phyloP scores from a whole-genome alignment of 1,140 invertebrate genomes.

The Pristionchus pacificus region DNA sequence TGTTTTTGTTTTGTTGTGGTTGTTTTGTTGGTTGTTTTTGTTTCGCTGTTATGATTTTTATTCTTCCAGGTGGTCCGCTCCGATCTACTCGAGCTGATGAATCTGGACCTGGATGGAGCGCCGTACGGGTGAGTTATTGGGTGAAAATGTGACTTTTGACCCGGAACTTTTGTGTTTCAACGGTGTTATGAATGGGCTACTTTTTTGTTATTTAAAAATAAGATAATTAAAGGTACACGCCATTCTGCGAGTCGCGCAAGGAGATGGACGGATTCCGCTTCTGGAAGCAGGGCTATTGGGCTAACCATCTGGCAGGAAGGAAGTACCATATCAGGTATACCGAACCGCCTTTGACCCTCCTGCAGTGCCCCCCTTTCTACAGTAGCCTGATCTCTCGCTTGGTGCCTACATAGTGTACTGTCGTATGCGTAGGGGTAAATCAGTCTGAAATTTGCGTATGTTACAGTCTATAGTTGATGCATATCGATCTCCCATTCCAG shows the following conservation, averaged over 20 bases:
- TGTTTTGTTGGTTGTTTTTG: no score
- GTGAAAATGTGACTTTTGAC: no score
- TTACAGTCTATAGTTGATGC: no score
- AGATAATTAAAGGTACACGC: conserved; percentile 70
- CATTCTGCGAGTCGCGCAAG: conserved; percentile 92
- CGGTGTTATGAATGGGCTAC: background rate
- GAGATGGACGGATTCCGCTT: conserved; percentile 99
- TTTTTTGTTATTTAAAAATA: conserved; percentile 8
- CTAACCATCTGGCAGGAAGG: conserved; percentile 85
- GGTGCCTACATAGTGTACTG: no score
- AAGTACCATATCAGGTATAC: conserved; percentile 88
- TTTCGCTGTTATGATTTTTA: no score
- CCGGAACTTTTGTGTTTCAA: background rate
- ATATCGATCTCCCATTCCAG: no score
- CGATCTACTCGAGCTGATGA: conserved; percentile 89
- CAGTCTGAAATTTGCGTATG: no score
- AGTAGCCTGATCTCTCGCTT: no score
- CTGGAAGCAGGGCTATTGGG: conserved; percentile 99
- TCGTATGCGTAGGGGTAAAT: no score
- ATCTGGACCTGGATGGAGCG: conserved; percentile 90
- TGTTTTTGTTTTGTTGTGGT: background rate
- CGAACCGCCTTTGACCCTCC: no score
- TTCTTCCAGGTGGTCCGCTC: conserved; percentile 75
- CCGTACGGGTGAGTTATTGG: conserved; percentile 75
- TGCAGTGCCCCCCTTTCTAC: no score